phyloP scores from a whole-genome alignment of 1,140 invertebrate species.

The Drosophila sucinea region DNA sequence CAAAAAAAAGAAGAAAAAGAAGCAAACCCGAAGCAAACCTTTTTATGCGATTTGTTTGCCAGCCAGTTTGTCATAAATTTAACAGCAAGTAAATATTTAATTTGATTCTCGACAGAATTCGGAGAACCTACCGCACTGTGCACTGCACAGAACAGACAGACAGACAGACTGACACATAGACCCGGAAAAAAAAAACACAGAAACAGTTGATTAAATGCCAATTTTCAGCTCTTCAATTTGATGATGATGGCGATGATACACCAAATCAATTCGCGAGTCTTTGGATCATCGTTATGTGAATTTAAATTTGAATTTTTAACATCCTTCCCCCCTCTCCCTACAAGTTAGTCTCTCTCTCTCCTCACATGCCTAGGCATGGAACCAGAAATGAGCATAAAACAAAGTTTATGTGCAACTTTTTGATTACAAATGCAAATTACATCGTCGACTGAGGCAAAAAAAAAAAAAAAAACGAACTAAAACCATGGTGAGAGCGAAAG shows the following conservation, averaged over 20 bases:
- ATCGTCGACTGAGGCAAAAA: constrained; percentile 45
- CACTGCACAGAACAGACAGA: not conserved
- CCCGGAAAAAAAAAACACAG: constrained; percentile 13
- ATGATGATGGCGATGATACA: constrained; percentile 9
- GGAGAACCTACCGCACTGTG: not conserved
- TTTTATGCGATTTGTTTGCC: constrained; percentile 61
- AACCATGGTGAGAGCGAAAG: not conserved
- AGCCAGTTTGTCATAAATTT: constrained; percentile 68
- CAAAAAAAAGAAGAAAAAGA: constrained; percentile 28
- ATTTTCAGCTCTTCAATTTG: constrained; percentile 47
- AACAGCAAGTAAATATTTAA: constrained; percentile 76
- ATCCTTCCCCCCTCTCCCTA: not conserved
- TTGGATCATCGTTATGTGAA: constrained; percentile 1
- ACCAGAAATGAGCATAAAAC: constrained; percentile 74
- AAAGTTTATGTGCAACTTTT: constrained; percentile 80
- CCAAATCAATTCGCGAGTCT: not conserved
- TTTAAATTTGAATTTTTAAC: not conserved
- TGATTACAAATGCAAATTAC: constrained; percentile 82
- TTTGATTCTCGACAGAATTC: constrained; percentile 46
- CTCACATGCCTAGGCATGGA: constrained; percentile 29
- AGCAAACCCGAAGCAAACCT: constrained; percentile 25
- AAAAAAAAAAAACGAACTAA: constrained; percentile 22
- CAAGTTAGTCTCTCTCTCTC: not conserved
- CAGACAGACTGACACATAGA: not conserved
- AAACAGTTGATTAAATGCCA: constrained; percentile 64